Percentiles rank a stretch among this genome's conserved stretches.
phyloP scores from a whole-genome alignment of 2,113 vertebrate genomes.

The Trochalopteron elliotii region DNA sequence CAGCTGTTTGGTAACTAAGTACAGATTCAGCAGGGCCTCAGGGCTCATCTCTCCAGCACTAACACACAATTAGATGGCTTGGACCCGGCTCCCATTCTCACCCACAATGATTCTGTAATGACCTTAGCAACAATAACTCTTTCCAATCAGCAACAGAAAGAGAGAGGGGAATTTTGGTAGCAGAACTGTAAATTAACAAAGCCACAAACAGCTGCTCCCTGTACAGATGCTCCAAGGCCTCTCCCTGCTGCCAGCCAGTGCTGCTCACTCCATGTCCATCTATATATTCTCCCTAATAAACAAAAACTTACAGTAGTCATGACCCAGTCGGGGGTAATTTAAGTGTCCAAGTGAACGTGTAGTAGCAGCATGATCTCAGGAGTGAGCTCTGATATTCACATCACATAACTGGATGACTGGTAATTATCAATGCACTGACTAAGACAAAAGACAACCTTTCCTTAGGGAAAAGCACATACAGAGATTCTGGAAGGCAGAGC shows the following conservation, averaged over 20 bases:
- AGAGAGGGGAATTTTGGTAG: not conserved
- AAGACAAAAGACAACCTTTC: not conserved
- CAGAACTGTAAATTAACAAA: not conserved
- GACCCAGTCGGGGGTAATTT: not conserved
- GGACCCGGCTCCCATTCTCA: not conserved
- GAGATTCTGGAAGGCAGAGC: not conserved
- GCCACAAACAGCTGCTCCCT: not conserved
- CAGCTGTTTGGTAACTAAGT: not conserved
- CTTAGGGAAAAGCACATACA: not conserved
- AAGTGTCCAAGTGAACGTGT: slow-evolving; percentile 10
- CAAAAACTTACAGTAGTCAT: not conserved
- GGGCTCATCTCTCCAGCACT: not conserved
- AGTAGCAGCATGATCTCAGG: not conserved
- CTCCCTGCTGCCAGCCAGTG: not conserved
- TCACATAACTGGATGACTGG: not conserved
- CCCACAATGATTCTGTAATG: not conserved
- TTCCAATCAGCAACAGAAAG: not conserved
- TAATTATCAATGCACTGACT: not conserved
- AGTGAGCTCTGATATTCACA: slow-evolving; percentile 1
- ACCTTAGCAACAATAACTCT: not conserved
- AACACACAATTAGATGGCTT: not conserved
- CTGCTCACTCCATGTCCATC: not conserved
- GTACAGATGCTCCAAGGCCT: not conserved
- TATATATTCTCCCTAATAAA: not conserved
- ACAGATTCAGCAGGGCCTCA: not conserved